Evolutionary conservation across 2,113 vertebrate species (phyloP), one percentile per base, ranked within the genome.

Genomic region (Ceyx cyanopectus): DNA sequence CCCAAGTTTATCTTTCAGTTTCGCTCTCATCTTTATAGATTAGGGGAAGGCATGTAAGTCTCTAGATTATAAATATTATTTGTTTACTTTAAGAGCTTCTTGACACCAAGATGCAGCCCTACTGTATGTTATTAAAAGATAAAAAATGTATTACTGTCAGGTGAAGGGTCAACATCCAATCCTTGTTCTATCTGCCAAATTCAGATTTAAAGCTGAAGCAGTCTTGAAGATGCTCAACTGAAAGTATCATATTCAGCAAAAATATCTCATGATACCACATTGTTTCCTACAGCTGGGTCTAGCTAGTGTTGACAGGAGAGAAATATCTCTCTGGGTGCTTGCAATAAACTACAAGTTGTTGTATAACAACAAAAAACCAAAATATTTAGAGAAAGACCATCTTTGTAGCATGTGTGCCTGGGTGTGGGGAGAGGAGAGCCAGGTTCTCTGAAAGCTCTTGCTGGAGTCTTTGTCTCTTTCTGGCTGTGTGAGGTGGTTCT

Each of bases 101-200:
- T 73, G 67, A 90, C 89, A 81, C 79, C 84, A 60, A 63, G 87
- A 34, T 4, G 2, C 58, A 56, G 58, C 87, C 80, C 63, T 82
- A 54, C 54, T 51, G 54, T 76, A 87, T 93, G 95, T 82, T 94
- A 95, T 94, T 96, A 93, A 94, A 93, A 90, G 92, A 95, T 95
- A 95, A 96, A 93, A 95, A 95, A 93, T 73, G 57, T 89, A 87
- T 95, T 95, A 96, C 92, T 84, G 89, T 87, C 89, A 93, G 84
- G 78, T 89, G 87, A 95, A 93, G 89, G 89, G 92, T 92, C 92
- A 89, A 66, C 82, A 70, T 91, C 91, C 95, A 87, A 93, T 92
- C 48, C 81, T 57, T 80, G 22, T 79, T 91, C 43, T 69, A 91
- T 75, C 74, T 89, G 84, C 30, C 19, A 96, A 93, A 89, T 81